Base-by-base conservation (phyloP, 2,888 invertebrate genomes). In the Agrotis clavis region DNA sequence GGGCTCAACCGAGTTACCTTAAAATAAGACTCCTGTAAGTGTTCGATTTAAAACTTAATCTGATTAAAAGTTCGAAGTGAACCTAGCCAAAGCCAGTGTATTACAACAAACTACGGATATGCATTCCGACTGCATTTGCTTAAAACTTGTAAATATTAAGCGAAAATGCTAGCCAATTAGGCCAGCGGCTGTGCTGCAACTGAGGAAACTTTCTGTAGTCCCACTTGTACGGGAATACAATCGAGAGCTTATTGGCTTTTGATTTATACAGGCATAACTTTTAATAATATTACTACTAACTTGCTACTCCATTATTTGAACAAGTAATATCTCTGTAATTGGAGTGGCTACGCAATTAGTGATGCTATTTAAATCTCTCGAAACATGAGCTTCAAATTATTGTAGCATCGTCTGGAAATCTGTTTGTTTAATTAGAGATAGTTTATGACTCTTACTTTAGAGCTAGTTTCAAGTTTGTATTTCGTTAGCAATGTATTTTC, bases 121-220 rank as follows among this genome's bases (percentile, higher is more conserved):
- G 74, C 71, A 90, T 89, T 91, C 88, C 88, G 83, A 90, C 89
- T 91, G 88, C 89, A 91, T 93, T 93, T 91, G 90, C 91, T 92
- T 91, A 87, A 92, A 93, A 92, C 89, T 94, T 91, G 91, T 91
- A 94, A 94, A 92, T 93, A 91, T 92, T 90, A 91, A 93, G 89
- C 88, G 90, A 91, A 92, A 93, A 91, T 91, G 92, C 91, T 88
- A 90, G 89, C 94, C 94, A 95, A 95, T 95, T 94, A 95, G 91
- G 89, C 91, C 87, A 88, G 89, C 89, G 88, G 89, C 89, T 87
- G 90, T 90, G 89, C 90, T 90, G 89, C 91, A 86, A 87, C 87
- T 89, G 81, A 87, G 83, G 85, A 87, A 94, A 94, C 86, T 94
- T 94, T 93, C 87, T 87, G 83, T 78, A 89, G 86, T 85, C 80